Evolutionary conservation across 2,797 vertebrate species (phyloP).

Genomic region (Platyrinchus mystaceus): DNA sequence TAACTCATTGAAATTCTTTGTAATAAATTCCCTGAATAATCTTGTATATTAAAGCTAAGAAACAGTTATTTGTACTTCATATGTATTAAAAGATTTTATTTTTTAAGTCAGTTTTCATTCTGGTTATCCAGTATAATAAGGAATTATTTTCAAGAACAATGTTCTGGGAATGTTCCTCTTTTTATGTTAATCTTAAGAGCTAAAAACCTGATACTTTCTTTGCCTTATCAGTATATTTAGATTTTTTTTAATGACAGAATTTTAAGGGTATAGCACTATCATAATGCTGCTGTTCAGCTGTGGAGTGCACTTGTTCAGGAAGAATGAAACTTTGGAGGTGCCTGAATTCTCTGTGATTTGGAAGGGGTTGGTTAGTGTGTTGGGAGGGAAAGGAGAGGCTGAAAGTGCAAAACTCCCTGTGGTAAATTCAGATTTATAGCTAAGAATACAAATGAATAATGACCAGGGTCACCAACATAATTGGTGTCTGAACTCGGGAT

Average conservation of each 20-base stretch:
- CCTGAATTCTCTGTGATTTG: background rate
- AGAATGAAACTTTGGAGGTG: background rate
- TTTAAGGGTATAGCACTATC: background rate
- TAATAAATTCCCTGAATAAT: background rate
- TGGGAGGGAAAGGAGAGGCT: background rate
- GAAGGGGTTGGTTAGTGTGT: background rate
- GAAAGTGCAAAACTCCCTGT: background rate
- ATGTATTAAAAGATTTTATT: background rate
- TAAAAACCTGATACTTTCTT: background rate
- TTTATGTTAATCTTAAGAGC: background rate
- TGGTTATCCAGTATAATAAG: background rate
- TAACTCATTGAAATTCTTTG: background rate
- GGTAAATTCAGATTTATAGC: background rate
- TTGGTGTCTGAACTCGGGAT: background rate
- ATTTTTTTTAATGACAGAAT: background rate
- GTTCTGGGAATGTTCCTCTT: background rate
- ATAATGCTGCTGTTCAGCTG: background rate
- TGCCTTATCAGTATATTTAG: background rate
- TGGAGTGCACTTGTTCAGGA: background rate
- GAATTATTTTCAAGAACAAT: background rate
- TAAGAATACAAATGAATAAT: background rate
- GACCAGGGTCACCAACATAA: background rate
- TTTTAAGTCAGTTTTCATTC: background rate
- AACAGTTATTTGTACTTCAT: background rate
- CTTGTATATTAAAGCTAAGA: background rate